Conservation (phyloP, 2,888 invertebrate species). For the Chesias legatella region DNA sequence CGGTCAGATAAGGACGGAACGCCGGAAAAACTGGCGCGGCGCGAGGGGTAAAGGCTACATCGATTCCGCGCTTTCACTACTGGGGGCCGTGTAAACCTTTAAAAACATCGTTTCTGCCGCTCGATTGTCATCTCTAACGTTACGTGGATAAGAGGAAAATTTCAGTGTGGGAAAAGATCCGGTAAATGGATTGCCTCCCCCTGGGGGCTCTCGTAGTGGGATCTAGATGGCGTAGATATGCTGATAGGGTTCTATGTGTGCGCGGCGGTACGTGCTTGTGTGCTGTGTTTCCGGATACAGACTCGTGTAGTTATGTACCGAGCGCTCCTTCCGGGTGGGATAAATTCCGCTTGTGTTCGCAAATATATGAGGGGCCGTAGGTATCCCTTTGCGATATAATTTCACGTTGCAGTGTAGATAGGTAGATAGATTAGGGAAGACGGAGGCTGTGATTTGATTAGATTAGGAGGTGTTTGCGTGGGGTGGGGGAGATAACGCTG, state of each 20-base stretch:
- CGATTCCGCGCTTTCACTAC: conserved; percentile 81
- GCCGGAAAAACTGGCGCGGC: conserved; percentile 79
- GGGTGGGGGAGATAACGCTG: conserved; percentile 74
- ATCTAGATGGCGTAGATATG: conserved; percentile 80
- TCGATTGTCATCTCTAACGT: conserved; percentile 76
- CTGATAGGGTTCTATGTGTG: conserved; percentile 72
- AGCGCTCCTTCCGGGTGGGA: conserved; percentile 73
- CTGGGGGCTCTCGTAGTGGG: conserved; percentile 79
- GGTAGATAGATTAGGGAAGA: conserved; percentile 78
- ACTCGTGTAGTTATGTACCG: conserved; percentile 62
- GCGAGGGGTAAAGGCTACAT: conserved; percentile 79
- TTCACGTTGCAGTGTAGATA: conserved; percentile 77
- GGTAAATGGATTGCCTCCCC: conserved; percentile 80
- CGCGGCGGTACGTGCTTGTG: conserved; percentile 48
- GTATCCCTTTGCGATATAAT: conserved; percentile 79
- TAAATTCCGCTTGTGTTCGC: conserved; percentile 78
- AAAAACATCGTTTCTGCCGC: conserved; percentile 73
- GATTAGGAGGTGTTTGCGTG: conserved; percentile 78
- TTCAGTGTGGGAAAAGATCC: conserved; percentile 55
- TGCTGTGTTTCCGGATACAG: conserved; percentile 65
- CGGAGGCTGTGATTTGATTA: conserved; percentile 80
- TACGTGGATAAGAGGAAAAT: conserved; percentile 65
- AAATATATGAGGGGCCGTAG: conserved; percentile 77
- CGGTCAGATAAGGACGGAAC: conserved; percentile 79
- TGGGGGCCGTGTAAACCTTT: conserved; percentile 81